Evolutionary conservation across 2,888 invertebrate genomes (phyloP), one percentile per base, ranked within the genome.

Genomic region (Caenorhabditis sp.): DNA sequence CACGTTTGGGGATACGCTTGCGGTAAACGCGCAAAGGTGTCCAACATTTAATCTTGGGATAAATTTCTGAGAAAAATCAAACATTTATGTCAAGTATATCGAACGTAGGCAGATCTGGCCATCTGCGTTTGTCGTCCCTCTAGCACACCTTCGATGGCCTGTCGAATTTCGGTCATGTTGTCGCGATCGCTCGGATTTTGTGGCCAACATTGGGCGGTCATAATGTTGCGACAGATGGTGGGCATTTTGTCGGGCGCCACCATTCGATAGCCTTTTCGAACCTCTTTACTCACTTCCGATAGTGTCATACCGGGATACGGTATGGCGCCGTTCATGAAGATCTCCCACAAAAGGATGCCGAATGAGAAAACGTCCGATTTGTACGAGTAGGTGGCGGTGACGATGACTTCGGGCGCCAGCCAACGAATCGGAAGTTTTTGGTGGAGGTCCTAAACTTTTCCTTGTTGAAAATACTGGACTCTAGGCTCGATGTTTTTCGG

Each of bases 341-440:
- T 66, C 49, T 81, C 81, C 80, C 80, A 81, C 21, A 81, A 54
- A n/a, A 80, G 62, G 14, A 81, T 77, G 14, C 82, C 82, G 50
- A 77, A 82, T 31, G 79, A 75, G 68, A 74, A 82, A 24, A 82
- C 82, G 61, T 82, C 82, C 0, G 79, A 75, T 60, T 82, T 82
- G 65, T 54, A 66, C 2, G 73, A 65, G 61, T 81, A 82, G 6
- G 71, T 69, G 21, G 76, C 78, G 6, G 71, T 69, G 12, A 76
- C 73, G n/a, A 79, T 59, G 10, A 78, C 79, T 58, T 82, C 82
- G n/a, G 82, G 82, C 8, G 81, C 76, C 49, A 82, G 62, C 82
- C 82, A 82, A 36, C 81, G 69, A 49, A 81, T 80, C 4, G 81
- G 81, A 51, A 81, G 69, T 58, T 76, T 75, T 53, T 77, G 74